phyloP scores from a whole-genome alignment of 2,888 invertebrate species.

The Rhamnusium bicolor region DNA sequence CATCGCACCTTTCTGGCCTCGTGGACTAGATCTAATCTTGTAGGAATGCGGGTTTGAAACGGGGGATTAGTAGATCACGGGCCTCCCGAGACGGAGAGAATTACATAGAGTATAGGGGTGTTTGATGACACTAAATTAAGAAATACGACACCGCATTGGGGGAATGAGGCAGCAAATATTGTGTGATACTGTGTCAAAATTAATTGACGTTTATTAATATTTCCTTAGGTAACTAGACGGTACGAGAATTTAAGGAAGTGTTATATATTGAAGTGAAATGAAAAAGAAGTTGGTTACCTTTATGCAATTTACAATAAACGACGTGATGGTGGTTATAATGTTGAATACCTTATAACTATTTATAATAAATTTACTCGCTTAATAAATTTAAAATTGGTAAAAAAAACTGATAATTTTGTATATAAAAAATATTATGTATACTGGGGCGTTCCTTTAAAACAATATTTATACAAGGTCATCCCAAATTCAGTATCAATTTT shows the following conservation, averaged over 20 bases:
- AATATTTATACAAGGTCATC: no score
- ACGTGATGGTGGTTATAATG: no score
- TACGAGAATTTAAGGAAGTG: background rate
- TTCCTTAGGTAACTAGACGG: conserved; percentile 18
- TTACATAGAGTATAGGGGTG: background rate
- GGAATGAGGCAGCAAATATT: conserved; percentile 15
- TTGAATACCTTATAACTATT: no score
- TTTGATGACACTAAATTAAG: conserved; percentile 27
- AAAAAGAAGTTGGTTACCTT: background rate
- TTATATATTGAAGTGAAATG: background rate
- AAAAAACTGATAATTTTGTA: no score
- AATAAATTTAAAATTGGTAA: no score
- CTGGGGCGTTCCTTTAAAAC: no score
- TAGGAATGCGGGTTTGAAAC: conserved; percentile 20
- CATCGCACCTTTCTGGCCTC: conserved; percentile 1
- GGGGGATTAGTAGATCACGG: conserved; percentile 15
- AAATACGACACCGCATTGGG: conserved; percentile 18
- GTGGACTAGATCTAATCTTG: conserved; percentile 7
- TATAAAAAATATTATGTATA: no score
- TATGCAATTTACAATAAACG: background rate
- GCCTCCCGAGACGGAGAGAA: conserved; percentile 1
- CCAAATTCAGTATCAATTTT: no score
- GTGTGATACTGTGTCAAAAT: conserved; percentile 27
- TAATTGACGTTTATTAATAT: conserved; percentile 38
- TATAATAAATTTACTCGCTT: no score